These are phyloP conservation scores for Trididemnum nubilum DNA, from an alignment of 23 tunicate species.

Conservation along the genomic window DNA sequence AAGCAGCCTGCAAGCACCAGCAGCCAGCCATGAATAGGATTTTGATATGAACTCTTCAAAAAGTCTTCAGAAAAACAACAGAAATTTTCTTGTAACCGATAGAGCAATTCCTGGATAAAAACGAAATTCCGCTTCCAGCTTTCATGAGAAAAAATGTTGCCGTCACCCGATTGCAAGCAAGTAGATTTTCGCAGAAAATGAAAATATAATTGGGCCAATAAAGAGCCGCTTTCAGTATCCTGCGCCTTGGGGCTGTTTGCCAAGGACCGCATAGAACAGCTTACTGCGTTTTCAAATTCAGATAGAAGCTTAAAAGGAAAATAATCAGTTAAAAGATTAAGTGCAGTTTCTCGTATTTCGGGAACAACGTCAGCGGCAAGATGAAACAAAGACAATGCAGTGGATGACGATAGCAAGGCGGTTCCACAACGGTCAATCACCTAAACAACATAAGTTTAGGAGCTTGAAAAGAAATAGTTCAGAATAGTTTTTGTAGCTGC, in stretches of 20 bases:
- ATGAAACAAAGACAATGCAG: slow-evolving; percentile 6
- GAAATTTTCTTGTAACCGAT: neutral
- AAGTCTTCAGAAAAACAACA: neutral
- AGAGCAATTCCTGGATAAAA: neutral
- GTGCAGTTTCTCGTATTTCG: slow-evolving; percentile 35
- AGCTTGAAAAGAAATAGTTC: no score
- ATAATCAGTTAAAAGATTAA: slow-evolving; percentile 16
- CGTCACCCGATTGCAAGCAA: neutral
- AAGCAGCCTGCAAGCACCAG: slow-evolving; percentile 43
- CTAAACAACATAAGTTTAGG: no score
- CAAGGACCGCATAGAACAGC: neutral
- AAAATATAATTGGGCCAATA: slow-evolving; percentile 16
- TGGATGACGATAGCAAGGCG: neutral
- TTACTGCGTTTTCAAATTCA: neutral
- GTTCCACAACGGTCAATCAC: neutral
- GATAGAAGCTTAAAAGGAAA: neutral
- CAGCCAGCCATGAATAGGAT: slow-evolving; percentile 65
- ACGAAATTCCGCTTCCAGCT: neutral
- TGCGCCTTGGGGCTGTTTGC: slow-evolving; percentile 39
- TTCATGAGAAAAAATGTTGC: neutral
- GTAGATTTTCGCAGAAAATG: neutral
- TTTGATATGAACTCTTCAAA: slow-evolving; percentile 25
- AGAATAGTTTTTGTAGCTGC: no score
- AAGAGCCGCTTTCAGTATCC: slow-evolving; percentile 54
- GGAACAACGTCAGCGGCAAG: slow-evolving; percentile 42